Conservation (phyloP, 1,140 invertebrate genomes). For the Mesaphorura yosii region DNA sequence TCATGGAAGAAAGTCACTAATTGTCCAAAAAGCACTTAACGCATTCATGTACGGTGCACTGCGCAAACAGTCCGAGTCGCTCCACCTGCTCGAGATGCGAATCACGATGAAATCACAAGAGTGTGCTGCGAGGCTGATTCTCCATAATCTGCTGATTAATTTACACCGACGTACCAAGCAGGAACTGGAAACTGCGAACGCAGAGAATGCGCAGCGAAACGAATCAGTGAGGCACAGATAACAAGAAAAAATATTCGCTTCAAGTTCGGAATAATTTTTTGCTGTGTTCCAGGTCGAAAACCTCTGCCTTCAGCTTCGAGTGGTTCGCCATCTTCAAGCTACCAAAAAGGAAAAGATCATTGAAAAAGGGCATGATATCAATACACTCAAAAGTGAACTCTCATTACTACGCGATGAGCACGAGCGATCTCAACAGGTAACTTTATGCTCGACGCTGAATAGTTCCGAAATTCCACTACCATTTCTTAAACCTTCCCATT, state of each 20-base stretch:
- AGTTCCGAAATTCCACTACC: neutral
- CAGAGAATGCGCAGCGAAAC: constrained; percentile 10
- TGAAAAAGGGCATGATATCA: constrained; percentile 14
- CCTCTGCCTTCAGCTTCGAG: constrained; percentile 17
- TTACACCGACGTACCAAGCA: constrained; percentile 6
- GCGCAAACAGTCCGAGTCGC: neutral
- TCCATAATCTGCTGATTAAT: constrained; percentile 17
- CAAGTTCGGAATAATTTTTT: neutral
- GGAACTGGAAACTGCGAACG: constrained; percentile 1
- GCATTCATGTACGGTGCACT: neutral
- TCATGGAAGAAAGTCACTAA: neutral
- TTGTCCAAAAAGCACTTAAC: neutral
- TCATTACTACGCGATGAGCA: neutral
- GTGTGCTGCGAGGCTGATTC: constrained; percentile 21
- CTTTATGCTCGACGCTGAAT: neutral
- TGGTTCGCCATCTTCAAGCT: constrained; percentile 21
- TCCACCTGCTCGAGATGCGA: neutral
- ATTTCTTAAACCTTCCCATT: neutral
- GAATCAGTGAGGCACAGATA: constrained; percentile 13
- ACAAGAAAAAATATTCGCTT: neutral
- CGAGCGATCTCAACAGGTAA: neutral
- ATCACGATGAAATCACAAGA: neutral
- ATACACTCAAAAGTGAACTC: constrained; percentile 9
- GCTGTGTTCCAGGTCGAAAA: constrained; percentile 15
- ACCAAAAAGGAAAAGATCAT: constrained; percentile 6